These are phyloP conservation scores for Laothoe populi DNA, from an alignment of 2,888 invertebrate species.

Conservation along the genomic window DNA sequence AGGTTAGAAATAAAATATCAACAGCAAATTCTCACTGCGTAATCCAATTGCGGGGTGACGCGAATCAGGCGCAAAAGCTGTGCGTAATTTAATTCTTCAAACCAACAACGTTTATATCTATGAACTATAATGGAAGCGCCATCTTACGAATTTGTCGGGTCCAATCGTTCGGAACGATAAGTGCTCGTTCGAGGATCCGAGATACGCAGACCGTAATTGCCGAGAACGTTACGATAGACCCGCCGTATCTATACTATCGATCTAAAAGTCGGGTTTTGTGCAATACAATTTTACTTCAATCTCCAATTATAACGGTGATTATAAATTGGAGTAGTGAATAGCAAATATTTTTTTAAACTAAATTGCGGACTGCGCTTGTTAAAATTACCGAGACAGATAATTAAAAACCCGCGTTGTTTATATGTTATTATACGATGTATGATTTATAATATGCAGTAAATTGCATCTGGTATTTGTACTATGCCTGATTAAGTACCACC, in stretches of 20 bases:
- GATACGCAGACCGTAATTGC: slow-evolving; percentile 30
- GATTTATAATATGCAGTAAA: slow-evolving; percentile 4
- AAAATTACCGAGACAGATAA: background rate
- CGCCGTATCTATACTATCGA: background rate
- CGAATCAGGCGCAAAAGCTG: slow-evolving; percentile 1
- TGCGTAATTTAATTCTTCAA: background rate
- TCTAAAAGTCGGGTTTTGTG: background rate
- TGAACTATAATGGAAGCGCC: slow-evolving; percentile 9
- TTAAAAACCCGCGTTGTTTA: background rate
- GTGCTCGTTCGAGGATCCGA: slow-evolving; percentile 25
- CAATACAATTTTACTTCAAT: background rate
- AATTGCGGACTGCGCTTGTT: background rate
- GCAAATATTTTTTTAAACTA: background rate
- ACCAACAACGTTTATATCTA: slow-evolving; percentile 1
- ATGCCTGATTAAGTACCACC: slow-evolving; percentile 7
- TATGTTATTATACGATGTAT: background rate
- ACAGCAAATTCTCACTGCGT: slow-evolving; percentile 3
- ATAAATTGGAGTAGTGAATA: background rate
- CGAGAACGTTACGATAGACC: background rate
- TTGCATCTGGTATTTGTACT: slow-evolving; percentile 16
- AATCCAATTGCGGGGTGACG: background rate
- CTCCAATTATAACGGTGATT: background rate
- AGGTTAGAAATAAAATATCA: background rate
- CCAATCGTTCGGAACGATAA: slow-evolving; percentile 29
- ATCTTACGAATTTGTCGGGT: slow-evolving; percentile 29